phyloP scores from a whole-genome alignment of 30 jellyfish, hydroid and myxozoan genomes.

The Aurelia sp. region DNA sequence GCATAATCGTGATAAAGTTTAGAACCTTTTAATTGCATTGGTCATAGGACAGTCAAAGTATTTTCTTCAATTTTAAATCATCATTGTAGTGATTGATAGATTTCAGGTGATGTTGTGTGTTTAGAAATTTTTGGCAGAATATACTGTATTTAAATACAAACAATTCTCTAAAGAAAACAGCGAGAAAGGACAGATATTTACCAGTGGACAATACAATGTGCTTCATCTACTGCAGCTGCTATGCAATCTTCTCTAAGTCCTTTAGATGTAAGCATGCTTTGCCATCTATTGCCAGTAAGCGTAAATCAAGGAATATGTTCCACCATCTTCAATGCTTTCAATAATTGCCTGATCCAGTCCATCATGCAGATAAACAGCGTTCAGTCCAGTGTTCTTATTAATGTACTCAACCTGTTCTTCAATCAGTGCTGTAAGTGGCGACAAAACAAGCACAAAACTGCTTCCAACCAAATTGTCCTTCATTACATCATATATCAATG shows the following conservation, averaged over 20 bases:
- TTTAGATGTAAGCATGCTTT: constrained; percentile 27
- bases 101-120: no score
- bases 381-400: constrained; percentile 2
- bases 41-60: no score
- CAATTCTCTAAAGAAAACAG: no score
- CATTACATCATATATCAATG: no score
- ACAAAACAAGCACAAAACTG: no score
- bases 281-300: constrained; percentile 34
- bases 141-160: no score
- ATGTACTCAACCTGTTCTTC: neutral
- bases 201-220: constrained; percentile 72
- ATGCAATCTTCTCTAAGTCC: constrained; percentile 22
- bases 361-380: constrained; percentile 10
- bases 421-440: neutral
- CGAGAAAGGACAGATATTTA: neutral
- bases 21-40: no score
- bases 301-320: constrained; percentile 37
- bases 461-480: no score
- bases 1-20: no score
- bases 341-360: neutral
- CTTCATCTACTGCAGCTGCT: constrained; percentile 56
- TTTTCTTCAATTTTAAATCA: no score
- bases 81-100: no score
- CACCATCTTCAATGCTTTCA: constrained; percentile 9
- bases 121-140: no score